Base-by-base conservation (phyloP, 2,797 vertebrate genomes). In the Hozukius guyotensis region DNA sequence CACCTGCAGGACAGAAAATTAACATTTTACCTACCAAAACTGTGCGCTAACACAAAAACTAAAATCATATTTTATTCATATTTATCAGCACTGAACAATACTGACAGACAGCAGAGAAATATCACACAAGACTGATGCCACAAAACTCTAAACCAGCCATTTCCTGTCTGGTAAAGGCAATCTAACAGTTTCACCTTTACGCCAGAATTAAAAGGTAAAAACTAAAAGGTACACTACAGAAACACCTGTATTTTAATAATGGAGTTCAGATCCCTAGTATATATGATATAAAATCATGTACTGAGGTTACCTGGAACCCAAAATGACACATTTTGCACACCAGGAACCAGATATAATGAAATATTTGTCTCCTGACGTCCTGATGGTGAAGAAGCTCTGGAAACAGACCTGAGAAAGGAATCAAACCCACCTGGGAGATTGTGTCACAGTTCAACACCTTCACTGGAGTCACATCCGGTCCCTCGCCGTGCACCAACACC, bases 371-470 rank as follows among this genome's bases (percentile, higher is more conserved):
- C 8, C 31, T 8, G 60, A 27, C 0, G 62, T 5, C 4, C 4
- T 38, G 36, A 38, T 13, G 5, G 6, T 27, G 24, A 42, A 60
- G n/a, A 20, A 18, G 6, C 32, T 64, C 25, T 55, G 29, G 4
- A 36, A 25, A 18, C 27, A 7, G n/a, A 18, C 16, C 20, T 16
- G n/a, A 5, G 46, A 27, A 27, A 27, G 56, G 18, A 64, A 24
- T 9, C 27, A 46, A n/a, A 46, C 88, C 2, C 32, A 93, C 93
- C 93, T 99, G 99, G 32, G 98, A 96, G 95, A 99, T 97, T 70
- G 97, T 98, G 93, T 99, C 99, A 64, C 99, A 99, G 95, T 97
- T 98, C 89, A 99, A 91, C 89, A 99, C 99, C 91, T 99, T 99
- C 56, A 99, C 99, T 0, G 97, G 97, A 20, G 96, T 93, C 79